These are phyloP conservation scores for Leptogaster cylindrica DNA, from an alignment of 2,888 invertebrate species.

Conservation along the genomic window DNA sequence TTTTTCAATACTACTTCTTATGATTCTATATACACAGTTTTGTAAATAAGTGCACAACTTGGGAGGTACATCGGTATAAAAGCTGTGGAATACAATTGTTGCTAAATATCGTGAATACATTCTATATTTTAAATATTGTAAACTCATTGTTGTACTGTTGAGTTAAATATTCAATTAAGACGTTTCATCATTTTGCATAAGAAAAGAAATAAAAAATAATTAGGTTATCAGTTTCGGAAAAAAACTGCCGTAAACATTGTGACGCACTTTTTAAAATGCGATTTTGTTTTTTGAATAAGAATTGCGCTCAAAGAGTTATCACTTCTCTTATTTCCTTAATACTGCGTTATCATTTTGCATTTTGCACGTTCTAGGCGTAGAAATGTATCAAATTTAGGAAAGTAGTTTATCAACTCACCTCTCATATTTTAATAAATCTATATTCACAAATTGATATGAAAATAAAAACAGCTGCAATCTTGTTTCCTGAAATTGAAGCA, in stretches of 20 bases:
- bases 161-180: too few species aligned
- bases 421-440: slow-evolving; percentile 19
- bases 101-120: too few species aligned
- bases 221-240: not conserved
- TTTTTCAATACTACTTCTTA: slow-evolving; percentile 6
- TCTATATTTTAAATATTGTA: too few species aligned
- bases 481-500: slow-evolving; percentile 52
- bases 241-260: not conserved
- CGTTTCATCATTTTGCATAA: too few species aligned
- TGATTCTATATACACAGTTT: slow-evolving; percentile 58
- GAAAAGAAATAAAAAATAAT: not conserved
- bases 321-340: not conserved
- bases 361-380: not conserved
- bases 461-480: slow-evolving; percentile 57
- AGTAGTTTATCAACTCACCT: not conserved
- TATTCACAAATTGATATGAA: slow-evolving; percentile 54
- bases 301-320: too few species aligned
- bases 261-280: not conserved
- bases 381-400: not conserved
- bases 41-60: slow-evolving; percentile 58
- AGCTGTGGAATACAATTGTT: slow-evolving; percentile 51
- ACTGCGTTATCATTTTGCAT: not conserved
- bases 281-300: too few species aligned
- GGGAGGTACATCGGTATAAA: slow-evolving; percentile 57
- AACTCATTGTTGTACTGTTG: too few species aligned